Conservation (phyloP, 2,797 vertebrate genomes). For the Mormyrops boulengeri region DNA sequence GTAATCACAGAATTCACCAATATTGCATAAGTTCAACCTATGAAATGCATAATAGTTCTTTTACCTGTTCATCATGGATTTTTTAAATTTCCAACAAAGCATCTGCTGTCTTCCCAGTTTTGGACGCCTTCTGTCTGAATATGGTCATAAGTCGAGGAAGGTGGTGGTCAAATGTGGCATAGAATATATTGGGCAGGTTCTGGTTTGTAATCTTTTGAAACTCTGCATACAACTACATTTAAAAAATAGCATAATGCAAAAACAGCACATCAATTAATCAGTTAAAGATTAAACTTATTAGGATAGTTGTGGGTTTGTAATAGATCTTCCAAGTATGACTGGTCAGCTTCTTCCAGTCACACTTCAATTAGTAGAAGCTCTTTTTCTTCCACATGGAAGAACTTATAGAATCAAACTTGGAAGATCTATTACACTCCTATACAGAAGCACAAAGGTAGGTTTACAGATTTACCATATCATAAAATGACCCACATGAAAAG, state of each 20-base stretch:
- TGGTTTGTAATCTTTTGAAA: slow-evolving; percentile 19
- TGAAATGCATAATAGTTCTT: neutral
- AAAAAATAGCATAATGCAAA: neutral
- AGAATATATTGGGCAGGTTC: slow-evolving; percentile 18
- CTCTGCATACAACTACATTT: slow-evolving; percentile 12
- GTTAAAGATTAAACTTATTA: too few species aligned
- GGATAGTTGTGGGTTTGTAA: too few species aligned
- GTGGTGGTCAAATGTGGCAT: neutral
- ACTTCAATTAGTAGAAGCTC: too few species aligned
- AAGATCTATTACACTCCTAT: neutral
- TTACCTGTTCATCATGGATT: neutral
- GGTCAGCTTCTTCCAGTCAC: too few species aligned
- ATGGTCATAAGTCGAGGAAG: neutral
- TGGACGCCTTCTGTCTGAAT: neutral
- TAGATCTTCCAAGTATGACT: too few species aligned
- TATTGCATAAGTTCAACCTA: too few species aligned
- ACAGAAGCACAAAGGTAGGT: neutral
- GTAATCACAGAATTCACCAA: too few species aligned
- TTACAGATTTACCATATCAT: too few species aligned
- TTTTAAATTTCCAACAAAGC: neutral
- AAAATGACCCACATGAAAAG: neutral
- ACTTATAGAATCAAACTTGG: neutral
- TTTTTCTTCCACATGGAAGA: too few species aligned
- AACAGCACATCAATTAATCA: neutral
- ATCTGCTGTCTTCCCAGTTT: neutral